Base-by-base conservation (phyloP, 2,113 vertebrate species). In the Vulpes vulpes region DNA sequence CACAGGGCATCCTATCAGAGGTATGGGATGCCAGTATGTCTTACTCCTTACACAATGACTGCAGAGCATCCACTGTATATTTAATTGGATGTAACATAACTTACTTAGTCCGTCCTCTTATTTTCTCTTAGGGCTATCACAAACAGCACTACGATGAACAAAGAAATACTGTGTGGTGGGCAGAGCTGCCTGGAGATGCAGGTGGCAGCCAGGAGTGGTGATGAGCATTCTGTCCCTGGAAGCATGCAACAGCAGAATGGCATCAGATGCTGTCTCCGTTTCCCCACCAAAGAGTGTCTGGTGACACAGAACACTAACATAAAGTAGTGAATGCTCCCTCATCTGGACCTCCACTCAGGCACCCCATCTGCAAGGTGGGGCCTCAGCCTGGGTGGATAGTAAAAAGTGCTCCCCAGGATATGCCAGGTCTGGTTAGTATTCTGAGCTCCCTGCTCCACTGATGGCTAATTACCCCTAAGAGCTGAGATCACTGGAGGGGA, bases 401-500 rank as follows among this genome's bases (percentile, higher is more conserved):
- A 0, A 49, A 71, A 64, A 27, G 20, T 1, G 14, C n/a, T 74
- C 69, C 85, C 90, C 49, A 12, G n/a, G n/a, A 81, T 4, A 89
- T 11, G 14, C 90, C 30, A 84, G 6, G 4, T 80, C 97, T 96
- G 20, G 97, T 98, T 97, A 98, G 97, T 90, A 98, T 98, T 98
- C 98, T 19, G 89, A 96, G 96, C 97, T 98, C 95, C 97, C 81
- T 22, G 5, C 74, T 20, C 97, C 53, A 53, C 93, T 83, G 92
- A 69, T 0, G 9, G 94, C 97, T 98, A 98, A 99, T 98, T 98
- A 98, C 96, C 97, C 98, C 98, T 98, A 98, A 99, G 98, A 95
- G 96, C 89, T 90, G 96, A 98, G 97, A 97, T 98, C 98, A 98
- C 65, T 96, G 98, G 96, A 98, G 98, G 95, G 96, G 97, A 98